Evolutionary conservation across 2,888 invertebrate genomes (phyloP), one percentile per base, ranked within the genome.

Genomic region (Siphonodentalium dalli): DNA sequence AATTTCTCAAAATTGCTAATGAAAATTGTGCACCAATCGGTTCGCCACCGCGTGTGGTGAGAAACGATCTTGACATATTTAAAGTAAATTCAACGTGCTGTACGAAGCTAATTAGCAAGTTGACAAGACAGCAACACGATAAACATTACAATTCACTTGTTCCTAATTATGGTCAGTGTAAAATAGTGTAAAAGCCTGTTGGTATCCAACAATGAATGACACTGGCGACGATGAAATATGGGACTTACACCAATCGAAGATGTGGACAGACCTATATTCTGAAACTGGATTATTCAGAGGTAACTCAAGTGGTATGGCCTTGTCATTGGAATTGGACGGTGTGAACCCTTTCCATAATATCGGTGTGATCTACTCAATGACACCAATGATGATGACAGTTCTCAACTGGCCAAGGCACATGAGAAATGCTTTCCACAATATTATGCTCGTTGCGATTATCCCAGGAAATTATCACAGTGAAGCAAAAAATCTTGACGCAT

Each of bases 351-450:
- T 24, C 21, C 43, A 50, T 21, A 50, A 50, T n/a, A 42, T 50
- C 13, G 43, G 50, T 15, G 35, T 50, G 4, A n/a, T 42, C 35
- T 50, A 42, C 15, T 50, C 50, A 15, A 50, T 34, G 50, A 50
- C 50, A 3, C 50, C 50, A n/a, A 50, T 50, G 7, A 50, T 50
- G 50, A 11, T 50, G n/a, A 42, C 50, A 18, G n/a, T 50, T 7
- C 27, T 50, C 3, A 50, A 50, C 23, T 24, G 41, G 6, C 50
- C 42, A 23, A 42, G 50, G 27, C 31, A 50, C 35, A 18, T 50
- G 1, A 13, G 50, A 27, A 50, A 50, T 42, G 3, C 18, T 1
- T 50, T 42, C 20, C 6, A 6, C 15, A 50, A 50, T 23, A 50
- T 49, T 21, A 9, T 28, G 28, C 31, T 49, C 11, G 24, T 40